phyloP scores from a whole-genome alignment of 1,140 invertebrate species.

The Drosophila kanapiae region DNA sequence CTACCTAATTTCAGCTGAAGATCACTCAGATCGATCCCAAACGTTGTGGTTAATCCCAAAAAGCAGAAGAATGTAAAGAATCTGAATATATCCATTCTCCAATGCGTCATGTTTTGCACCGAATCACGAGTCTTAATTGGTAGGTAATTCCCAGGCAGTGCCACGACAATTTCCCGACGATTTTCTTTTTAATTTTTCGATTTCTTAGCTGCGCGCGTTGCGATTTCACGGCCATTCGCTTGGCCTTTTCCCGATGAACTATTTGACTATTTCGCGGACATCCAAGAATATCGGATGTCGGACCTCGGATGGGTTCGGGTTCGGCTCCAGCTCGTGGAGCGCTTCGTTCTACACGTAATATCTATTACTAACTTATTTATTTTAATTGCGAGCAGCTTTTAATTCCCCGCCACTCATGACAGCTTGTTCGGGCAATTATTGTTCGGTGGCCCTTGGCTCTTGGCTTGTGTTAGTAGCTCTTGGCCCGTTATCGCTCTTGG shows the following conservation, averaged over 20 bases:
- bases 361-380: conserved; percentile 81
- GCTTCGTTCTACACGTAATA: conserved; percentile 64
- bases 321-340: conserved; percentile 12
- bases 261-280: conserved; percentile 53
- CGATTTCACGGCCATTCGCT: conserved; percentile 62
- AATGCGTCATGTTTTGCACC: conserved; percentile 33
- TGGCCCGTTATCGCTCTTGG: conserved; percentile 7
- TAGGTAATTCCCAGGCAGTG: conserved; percentile 8
- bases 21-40: conserved; percentile 5
- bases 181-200: conserved; percentile 27
- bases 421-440: conserved; percentile 74
- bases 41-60: conserved; percentile 15
- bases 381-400: conserved; percentile 78
- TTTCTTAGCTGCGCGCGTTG: conserved; percentile 24
- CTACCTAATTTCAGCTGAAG: conserved; percentile 27
- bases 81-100: conserved; percentile 16
- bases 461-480: not conserved
- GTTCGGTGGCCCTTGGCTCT: conserved; percentile 15
- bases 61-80: conserved; percentile 10
- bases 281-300: conserved; percentile 31
- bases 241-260: conserved; percentile 64
- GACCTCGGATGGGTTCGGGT: conserved; percentile 25
- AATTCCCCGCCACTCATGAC: conserved; percentile 67
- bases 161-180: conserved; percentile 9
- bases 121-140: conserved; percentile 39